Percentiles rank a stretch among this genome's conserved stretches.
Evolutionary conservation across 2,888 invertebrate genomes (phyloP).

Genomic region (Callyntrura sp.): DNA sequence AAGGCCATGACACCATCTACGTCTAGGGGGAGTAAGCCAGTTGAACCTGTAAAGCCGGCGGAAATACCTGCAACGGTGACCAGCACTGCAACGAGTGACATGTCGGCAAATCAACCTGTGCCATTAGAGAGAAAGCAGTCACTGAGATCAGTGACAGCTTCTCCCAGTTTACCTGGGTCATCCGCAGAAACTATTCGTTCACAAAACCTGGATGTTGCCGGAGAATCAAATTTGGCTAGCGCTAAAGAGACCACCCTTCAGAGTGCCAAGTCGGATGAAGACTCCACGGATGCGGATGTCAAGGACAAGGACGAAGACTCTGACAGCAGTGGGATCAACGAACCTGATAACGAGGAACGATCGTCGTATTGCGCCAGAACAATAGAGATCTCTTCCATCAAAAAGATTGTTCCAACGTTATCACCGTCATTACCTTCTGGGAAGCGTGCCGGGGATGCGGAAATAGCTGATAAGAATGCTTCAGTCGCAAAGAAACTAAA

Average conservation of each 20-base stretch:
- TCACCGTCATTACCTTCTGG: slow-evolving; percentile 64
- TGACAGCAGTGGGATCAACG: slow-evolving; percentile 69
- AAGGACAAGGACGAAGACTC: slow-evolving; percentile 80
- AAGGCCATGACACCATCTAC: slow-evolving; percentile 84
- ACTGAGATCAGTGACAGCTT: slow-evolving; percentile 1
- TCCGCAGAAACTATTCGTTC: background rate
- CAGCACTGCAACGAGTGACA: slow-evolving; percentile 16
- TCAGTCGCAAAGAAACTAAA: slow-evolving; percentile 70
- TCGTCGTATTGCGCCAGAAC: slow-evolving; percentile 79
- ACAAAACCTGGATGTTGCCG: background rate
- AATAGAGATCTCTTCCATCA: slow-evolving; percentile 78
- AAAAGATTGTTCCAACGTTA: slow-evolving; percentile 60
- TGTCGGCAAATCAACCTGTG: background rate
- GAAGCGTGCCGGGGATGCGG: slow-evolving; percentile 65
- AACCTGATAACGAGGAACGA: slow-evolving; percentile 67
- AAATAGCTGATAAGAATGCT: slow-evolving; percentile 35
- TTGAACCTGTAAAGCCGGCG: slow-evolving; percentile 47
- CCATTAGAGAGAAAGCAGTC: slow-evolving; percentile 60
- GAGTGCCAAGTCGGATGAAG: slow-evolving; percentile 54
- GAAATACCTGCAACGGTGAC: slow-evolving; percentile 40
- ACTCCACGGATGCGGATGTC: slow-evolving; percentile 77
- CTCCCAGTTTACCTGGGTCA: background rate
- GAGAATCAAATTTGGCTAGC: background rate
- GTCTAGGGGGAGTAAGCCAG: slow-evolving; percentile 53
- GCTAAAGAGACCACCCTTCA: background rate